Evolutionary conservation across 2,888 invertebrate species (phyloP), one percentile per base, ranked within the genome.

Genomic region (Lottia gigantea): DNA sequence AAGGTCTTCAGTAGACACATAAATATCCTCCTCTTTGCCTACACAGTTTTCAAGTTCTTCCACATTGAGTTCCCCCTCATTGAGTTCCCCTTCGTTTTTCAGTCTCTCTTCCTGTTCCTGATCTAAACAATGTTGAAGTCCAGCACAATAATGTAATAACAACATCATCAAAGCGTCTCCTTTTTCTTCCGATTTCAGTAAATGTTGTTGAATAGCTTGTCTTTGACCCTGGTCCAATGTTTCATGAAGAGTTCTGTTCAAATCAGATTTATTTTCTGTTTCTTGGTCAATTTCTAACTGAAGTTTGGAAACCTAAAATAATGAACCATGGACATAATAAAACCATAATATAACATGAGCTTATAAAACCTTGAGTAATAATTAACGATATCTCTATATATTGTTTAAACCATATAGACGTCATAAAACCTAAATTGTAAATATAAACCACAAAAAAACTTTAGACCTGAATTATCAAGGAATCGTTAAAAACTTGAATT

Each of bases 141-240:
- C 97, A 4, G 97, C 94, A 89, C 97, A 98, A 89, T 96, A 95
- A 89, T 97, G 96, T 78, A 98, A 90, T 94, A 97, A 94, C 77
- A 97, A 92, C 68, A 97, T 94, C 66, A 96, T 95, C 75, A 98
- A 90, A 0, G 96, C 95, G 88, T 95, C 95, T 11, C 96, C 94
- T 83, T 95, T 93, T 77, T 94, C 93, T 86, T 97, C 96, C 62
- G 94, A 93, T 84, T 93, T 93, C 78, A 88, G 88, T 46, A 91
- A 88, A 45, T 88, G 85, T 66, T 82, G 81, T 15, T 85, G 81
- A 66, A 87, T 71, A 68, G 74, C 73, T 64, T 77, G 78, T 46
- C 76, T 77, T 68, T 69, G 19, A 12, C n/a, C 74, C 89, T 90
- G 47, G 68, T 71, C 25, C 0, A 71, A 69, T 47, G 72, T 47